These are phyloP conservation scores for Drosophila serrata DNA, from an alignment of 1,140 invertebrate species.

Conservation along the genomic window DNA sequence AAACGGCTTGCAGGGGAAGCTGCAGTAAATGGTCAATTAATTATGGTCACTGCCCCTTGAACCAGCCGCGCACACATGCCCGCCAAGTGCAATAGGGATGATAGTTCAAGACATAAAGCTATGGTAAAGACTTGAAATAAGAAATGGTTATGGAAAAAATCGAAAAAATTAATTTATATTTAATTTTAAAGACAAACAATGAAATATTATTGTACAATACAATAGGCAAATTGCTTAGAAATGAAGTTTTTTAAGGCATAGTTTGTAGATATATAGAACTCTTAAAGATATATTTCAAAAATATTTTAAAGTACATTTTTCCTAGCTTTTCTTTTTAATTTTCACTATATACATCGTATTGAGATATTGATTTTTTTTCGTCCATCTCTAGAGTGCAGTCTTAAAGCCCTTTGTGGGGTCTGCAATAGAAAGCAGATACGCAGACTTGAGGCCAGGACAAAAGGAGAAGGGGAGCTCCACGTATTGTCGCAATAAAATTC, in stretches of 20 bases:
- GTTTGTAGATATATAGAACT: no score
- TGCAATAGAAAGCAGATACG: conserved; percentile 36
- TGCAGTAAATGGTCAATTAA: conserved; percentile 79
- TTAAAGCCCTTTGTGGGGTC: not conserved
- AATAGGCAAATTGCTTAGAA: not conserved
- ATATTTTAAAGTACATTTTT: no score
- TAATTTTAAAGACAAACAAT: not conserved
- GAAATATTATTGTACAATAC: not conserved
- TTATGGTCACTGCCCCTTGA: conserved; percentile 76
- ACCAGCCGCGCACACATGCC: conserved; percentile 29
- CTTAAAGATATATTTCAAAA: no score
- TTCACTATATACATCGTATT: not conserved
- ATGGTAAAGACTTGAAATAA: not conserved
- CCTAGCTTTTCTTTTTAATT: not conserved
- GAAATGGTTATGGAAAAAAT: no score
- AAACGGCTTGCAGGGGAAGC: conserved; percentile 66
- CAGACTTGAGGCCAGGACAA: conserved; percentile 15
- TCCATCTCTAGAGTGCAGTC: conserved; percentile 48
- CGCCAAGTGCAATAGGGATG: conserved; percentile 9
- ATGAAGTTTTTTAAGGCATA: not conserved
- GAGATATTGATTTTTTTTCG: not conserved
- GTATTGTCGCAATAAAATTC: conserved; percentile 71
- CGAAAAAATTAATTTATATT: not conserved
- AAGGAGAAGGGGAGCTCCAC: conserved; percentile 15
- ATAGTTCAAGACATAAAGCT: not conserved